Base-by-base conservation (phyloP, 2,888 invertebrate species). In the Scaptomyza reducta region DNA sequence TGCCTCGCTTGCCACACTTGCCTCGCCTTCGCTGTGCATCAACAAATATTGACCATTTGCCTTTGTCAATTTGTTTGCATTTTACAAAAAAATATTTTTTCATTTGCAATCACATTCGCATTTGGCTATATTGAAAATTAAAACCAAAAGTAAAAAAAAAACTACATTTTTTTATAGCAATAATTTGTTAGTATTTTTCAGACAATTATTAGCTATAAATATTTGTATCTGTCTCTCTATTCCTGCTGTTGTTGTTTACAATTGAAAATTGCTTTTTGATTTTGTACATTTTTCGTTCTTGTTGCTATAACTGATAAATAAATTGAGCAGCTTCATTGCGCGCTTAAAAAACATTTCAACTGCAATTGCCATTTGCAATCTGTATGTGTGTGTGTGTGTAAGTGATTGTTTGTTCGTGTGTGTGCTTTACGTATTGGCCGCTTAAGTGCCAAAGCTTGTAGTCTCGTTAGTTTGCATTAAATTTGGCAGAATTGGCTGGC, bases 31-130 rank as follows among this genome's bases (percentile, higher is more conserved):
- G n/a, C 71, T 47, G 58, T 64, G 59, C 60, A 78, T 78, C 79
- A 80, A 79, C 85, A 87, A 90, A 90, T 89, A 89, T 89, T 89
- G 88, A 88, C 85, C 88, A 88, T 90, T 89, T 87, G 84, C 84
- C 80, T 89, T 86, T 77, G 57, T 84, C 89, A 90, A 89, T 88
- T 87, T 90, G 89, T 89, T 89, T 84, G 87, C 77, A 77, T 85
- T 89, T 82, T 74, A 57, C 7, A 27, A 27, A 31, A 77, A 88
- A 89, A 90, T 89, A 88, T 89, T 89, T 89, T 89, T 89, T 82
- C 83, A 87, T 85, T 86, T 79, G 74, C 77, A 83, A 67, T 77
- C 35, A 14, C n/a, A 14, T 49, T 62, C 35, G 44, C 29, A 41
- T 18, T 49, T 47, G 42, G 35, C 47, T 58, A 69, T 72, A 72